These are phyloP conservation scores for Chalcosyrphus nemorum DNA, from an alignment of 2,888 invertebrate species.

Conservation along the genomic window DNA sequence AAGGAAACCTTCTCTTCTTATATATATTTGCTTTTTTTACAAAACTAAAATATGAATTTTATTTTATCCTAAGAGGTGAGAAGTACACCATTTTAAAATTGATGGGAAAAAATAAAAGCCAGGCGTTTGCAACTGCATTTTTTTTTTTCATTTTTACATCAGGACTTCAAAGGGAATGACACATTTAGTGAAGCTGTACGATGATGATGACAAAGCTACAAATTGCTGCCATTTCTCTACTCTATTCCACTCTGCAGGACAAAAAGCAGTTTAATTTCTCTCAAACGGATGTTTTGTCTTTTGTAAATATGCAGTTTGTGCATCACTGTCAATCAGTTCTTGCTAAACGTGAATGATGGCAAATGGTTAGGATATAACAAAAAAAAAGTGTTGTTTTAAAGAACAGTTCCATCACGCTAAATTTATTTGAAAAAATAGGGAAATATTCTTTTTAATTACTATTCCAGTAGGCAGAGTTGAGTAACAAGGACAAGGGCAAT, in stretches of 20 bases:
- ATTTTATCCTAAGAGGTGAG: too few relatives aligned
- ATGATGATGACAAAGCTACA: not conserved
- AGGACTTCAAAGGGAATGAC: constrained; percentile 37
- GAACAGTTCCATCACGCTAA: not conserved
- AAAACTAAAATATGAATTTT: too few relatives aligned
- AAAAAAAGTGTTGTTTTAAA: not conserved
- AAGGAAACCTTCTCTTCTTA: too few relatives aligned
- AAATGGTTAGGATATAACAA: constrained; percentile 24
- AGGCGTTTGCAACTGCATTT: constrained; percentile 29
- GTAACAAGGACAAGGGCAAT: too few relatives aligned
- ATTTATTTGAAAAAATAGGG: too few relatives aligned
- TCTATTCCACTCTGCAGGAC: not conserved
- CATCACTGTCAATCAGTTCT: constrained; percentile 48
- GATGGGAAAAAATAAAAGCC: not conserved
- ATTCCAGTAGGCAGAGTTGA: not conserved
- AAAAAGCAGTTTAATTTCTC: constrained; percentile 15
- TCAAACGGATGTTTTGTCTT: constrained; percentile 34
- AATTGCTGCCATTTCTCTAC: not conserved
- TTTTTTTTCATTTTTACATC: constrained; percentile 28
- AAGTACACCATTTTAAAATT: not conserved
- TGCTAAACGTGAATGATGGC: not conserved
- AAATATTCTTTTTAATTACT: too few relatives aligned
- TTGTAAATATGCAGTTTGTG: constrained; percentile 41
- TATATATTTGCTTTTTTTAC: too few relatives aligned
- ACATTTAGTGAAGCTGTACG: constrained; percentile 18